Evolutionary conservation across 2,797 vertebrate species (phyloP).

Genomic region (Sitta carolinensis): DNA sequence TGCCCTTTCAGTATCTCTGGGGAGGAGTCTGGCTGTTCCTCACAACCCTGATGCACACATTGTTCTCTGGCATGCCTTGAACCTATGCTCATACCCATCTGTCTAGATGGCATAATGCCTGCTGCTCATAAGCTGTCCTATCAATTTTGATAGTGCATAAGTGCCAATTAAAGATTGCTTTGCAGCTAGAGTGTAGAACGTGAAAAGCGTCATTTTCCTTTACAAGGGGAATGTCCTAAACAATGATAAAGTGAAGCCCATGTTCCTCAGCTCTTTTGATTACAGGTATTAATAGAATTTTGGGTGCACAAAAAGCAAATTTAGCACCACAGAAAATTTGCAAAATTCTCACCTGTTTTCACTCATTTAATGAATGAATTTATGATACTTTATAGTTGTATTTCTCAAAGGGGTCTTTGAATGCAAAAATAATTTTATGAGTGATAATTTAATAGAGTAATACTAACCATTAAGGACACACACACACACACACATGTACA

Average conservation of each 20-base stretch:
- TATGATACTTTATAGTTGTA: background rate
- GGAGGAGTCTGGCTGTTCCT: conserved; percentile 33
- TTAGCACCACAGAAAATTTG: background rate
- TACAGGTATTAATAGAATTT: background rate
- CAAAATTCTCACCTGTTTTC: background rate
- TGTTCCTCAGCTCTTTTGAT: background rate
- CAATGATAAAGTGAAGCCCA: background rate
- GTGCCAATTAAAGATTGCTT: conserved; percentile 53
- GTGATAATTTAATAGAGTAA: background rate
- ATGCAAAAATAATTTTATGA: background rate
- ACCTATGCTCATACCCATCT: conserved; percentile 66
- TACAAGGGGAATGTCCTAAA: background rate
- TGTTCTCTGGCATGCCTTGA: conserved; percentile 53
- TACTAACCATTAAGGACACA: background rate
- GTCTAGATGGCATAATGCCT: conserved; percentile 67
- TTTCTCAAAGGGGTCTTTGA: background rate
- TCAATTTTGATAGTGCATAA: conserved; percentile 17
- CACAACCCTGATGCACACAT: background rate
- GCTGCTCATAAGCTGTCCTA: conserved; percentile 45
- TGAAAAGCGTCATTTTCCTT: background rate
- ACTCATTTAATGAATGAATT: background rate
- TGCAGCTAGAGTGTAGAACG: background rate
- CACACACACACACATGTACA: rapidly evolving
- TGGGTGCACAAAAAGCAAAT: background rate
- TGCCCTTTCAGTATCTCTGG: conserved; percentile 46